Base-by-base conservation (phyloP, 2,888 invertebrate species). In the Aspidiotus rigidus region DNA sequence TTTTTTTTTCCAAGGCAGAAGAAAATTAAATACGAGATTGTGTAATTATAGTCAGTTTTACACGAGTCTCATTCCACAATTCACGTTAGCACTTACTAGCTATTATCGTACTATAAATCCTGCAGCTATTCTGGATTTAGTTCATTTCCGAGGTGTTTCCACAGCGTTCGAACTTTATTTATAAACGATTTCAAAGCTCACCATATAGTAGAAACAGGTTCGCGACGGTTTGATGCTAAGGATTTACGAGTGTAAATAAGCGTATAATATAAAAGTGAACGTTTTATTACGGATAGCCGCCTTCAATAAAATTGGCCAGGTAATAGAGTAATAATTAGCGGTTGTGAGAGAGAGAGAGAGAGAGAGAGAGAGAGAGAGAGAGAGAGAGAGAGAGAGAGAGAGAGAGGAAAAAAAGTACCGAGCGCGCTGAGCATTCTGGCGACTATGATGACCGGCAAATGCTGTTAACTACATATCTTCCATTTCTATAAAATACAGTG, bases 231-330 rank as follows among this genome's bases (percentile, higher is more conserved):
- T 28, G 49, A 11, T 49, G 49, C 49, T 49, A 49, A 49, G 49
- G n/a, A 49, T 49, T 49, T 49, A 49, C 49, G 49, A 49, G 49
- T 49, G 49, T 49, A 49, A 49, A 49, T 49, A 49, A 49, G 49
- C n/a, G n/a, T 49, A 49, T 49, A 49, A 49, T 49, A 49, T 49
- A 49, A 49, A 49, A 49, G 49, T n/a, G 49, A 49, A 49, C 49
- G 49, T 49, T 49, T 49, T 49, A 49, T 49, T 49, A 49, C 28
- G 49, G 11, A n/a, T 49, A 49, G 49, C 49, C 49, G 49, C 49
- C 49, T 49, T n/a, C 49, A 49, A 49, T 49, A 49, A 49, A 49
- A n/a, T 49, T 49, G 49, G 49, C 49, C n/a, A n/a, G 49, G 49
- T 49, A 49, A 49, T 49, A 49, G 49, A 49, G 49, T n/a, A 49